Conservation (phyloP, 2,888 invertebrate genomes). For the Phasia obesa region DNA sequence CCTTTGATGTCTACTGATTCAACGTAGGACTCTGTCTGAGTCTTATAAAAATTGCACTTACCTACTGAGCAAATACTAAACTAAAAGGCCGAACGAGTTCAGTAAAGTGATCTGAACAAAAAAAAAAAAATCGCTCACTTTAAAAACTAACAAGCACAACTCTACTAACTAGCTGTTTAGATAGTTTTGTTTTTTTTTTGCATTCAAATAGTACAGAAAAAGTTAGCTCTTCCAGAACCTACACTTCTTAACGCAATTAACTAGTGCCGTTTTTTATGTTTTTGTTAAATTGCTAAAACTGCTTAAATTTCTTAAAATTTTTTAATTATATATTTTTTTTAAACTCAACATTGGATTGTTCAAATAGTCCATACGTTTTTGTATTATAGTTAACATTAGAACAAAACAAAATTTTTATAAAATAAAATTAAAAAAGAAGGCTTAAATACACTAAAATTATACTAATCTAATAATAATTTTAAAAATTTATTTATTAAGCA, state of each 20-base stretch:
- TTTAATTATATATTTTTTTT: constrained; percentile 21
- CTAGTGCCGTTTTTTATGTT: constrained; percentile 4
- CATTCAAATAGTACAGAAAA: no score
- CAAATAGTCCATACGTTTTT: constrained; percentile 5
- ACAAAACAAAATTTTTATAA: constrained; percentile 52
- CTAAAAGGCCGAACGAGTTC: no score
- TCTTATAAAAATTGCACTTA: no score
- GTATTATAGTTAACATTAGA: constrained; percentile 53
- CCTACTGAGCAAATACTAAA: no score
- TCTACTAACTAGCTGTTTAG: no score
- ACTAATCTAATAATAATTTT: constrained; percentile 46
- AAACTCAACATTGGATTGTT: constrained; percentile 8
- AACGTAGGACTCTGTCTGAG: no score
- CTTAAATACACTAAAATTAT: constrained; percentile 59
- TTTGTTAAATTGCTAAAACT: background rate
- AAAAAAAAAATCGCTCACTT: no score
- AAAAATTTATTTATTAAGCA: constrained; percentile 86
- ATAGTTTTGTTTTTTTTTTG: no score
- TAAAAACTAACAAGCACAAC: no score
- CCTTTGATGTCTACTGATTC: no score
- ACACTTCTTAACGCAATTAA: background rate
- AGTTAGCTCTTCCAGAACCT: no score
- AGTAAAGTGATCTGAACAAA: no score
- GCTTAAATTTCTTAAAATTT: background rate
- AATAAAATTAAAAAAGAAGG: constrained; percentile 49